Conservation (phyloP, 2,113 vertebrate genomes). For the Chaenogobius annularis region DNA sequence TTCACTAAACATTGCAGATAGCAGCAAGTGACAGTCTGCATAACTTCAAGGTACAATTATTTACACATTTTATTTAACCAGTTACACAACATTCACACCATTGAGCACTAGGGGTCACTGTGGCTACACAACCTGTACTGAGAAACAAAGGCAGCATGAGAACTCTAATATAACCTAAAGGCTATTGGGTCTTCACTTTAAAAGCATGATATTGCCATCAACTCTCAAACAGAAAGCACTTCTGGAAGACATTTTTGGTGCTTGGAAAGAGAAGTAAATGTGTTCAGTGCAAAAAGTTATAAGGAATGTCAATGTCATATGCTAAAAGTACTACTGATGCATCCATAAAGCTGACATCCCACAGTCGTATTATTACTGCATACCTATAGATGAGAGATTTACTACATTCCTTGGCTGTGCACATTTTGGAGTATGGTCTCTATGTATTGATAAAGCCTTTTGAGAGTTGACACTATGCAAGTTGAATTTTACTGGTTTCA, state of each 20-base stretch:
- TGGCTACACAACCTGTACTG: conserved; percentile 59
- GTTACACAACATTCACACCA: conserved; percentile 76
- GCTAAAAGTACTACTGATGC: conserved; percentile 25
- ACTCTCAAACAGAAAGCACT: conserved; percentile 41
- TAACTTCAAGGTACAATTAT: conserved; percentile 69
- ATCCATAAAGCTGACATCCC: conserved; percentile 16
- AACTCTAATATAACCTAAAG: conserved; percentile 38
- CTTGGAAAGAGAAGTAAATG: conserved; percentile 38
- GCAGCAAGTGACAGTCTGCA: conserved; percentile 57
- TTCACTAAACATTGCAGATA: conserved; percentile 63
- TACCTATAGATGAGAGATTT: conserved; percentile 19
- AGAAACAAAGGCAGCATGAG: conserved; percentile 57
- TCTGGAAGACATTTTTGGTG: conserved; percentile 70
- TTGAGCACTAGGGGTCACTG: conserved; percentile 75
- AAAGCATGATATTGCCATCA: conserved; percentile 57
- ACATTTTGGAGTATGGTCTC: conserved; percentile 33
- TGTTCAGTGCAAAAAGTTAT: conserved; percentile 30
- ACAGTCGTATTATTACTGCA: conserved; percentile 2
- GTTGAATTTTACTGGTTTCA: conserved; percentile 23
- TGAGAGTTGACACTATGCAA: conserved; percentile 21
- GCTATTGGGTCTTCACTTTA: conserved; percentile 46
- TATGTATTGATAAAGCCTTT: conserved; percentile 2
- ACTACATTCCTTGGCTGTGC: conserved; percentile 63
- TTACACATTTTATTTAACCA: conserved; percentile 71
- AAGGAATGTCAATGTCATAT: conserved; percentile 1